A percentile compares a stretch with the other conserved stretches of the same genome.
Conservation (phyloP, 2,797 vertebrate species). For the Rhynchonycteris naso region DNA sequence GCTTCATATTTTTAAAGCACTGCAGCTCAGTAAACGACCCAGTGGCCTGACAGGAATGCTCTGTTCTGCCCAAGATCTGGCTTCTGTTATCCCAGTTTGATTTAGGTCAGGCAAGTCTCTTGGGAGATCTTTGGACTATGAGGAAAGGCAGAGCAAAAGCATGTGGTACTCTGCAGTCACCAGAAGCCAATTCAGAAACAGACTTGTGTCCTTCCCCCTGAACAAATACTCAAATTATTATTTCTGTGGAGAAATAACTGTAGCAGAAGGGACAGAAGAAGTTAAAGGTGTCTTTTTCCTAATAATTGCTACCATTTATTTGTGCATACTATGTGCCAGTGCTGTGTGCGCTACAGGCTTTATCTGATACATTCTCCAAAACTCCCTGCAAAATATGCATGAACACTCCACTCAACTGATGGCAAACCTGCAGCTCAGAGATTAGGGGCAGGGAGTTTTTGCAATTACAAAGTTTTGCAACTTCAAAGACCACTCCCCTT, state of each 20-base stretch:
- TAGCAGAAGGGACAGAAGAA: not conserved
- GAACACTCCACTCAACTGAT: not conserved
- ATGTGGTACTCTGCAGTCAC: constrained; percentile 13
- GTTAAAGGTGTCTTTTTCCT: not conserved
- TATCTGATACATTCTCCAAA: not conserved
- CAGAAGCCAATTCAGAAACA: constrained; percentile 59
- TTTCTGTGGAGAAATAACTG: constrained; percentile 1
- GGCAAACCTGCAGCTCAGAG: not conserved
- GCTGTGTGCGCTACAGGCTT: not conserved
- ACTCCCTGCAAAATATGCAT: not conserved
- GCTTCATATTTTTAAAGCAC: constrained; percentile 21
- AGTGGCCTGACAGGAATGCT: not conserved
- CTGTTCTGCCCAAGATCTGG: not conserved
- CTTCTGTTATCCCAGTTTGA: constrained; percentile 8
- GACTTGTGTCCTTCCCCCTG: constrained; percentile 31
- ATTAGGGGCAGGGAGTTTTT: not conserved
- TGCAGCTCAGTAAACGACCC: constrained; percentile 49
- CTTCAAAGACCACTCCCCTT: not conserved
- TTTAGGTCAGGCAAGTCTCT: not conserved
- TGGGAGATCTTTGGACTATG: not conserved
- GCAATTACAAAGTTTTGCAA: not conserved
- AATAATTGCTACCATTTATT: not conserved
- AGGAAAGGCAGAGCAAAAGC: constrained; percentile 35
- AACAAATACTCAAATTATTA: constrained; percentile 28
- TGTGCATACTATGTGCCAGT: not conserved